A percentile compares a stretch with the other conserved stretches of the same genome.
These are phyloP conservation scores for Cygnus atratus DNA, from an alignment of 2,113 vertebrate genomes.

Conservation along the genomic window DNA sequence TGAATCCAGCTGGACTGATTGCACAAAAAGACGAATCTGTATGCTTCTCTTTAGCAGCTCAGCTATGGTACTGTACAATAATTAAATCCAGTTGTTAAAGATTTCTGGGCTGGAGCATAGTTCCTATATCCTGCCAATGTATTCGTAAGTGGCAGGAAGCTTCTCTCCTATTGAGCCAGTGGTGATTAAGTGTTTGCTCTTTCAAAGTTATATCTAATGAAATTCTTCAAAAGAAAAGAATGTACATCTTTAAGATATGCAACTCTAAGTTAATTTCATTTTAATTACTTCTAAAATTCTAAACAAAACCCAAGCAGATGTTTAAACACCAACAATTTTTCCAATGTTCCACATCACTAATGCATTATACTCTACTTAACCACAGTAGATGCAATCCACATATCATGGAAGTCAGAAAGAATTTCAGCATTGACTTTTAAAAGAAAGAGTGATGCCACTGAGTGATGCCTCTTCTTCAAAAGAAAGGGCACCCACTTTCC, in stretches of 20 bases:
- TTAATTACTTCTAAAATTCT: conserved; percentile 44
- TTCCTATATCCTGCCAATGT: conserved; percentile 7
- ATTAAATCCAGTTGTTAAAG: conserved; percentile 60
- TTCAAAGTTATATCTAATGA: conserved; percentile 7
- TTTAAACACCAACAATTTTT: conserved; percentile 2
- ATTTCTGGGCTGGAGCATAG: conserved; percentile 41
- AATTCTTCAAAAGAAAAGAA: conserved; percentile 24
- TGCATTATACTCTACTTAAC: neutral
- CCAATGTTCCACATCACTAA: neutral
- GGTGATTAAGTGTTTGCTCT: neutral
- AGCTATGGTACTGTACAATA: conserved; percentile 27
- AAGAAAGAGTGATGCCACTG: neutral
- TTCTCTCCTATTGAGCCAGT: conserved; percentile 7
- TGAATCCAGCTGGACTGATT: conserved; percentile 39
- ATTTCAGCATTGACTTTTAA: neutral
- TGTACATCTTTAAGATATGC: neutral
- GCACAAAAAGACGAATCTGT: conserved; percentile 36
- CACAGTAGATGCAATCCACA: neutral
- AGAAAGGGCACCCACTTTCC: neutral
- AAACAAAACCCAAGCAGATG: conserved; percentile 54
- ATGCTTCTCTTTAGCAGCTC: conserved; percentile 34
- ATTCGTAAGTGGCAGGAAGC: conserved; percentile 7
- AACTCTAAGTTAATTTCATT: neutral
- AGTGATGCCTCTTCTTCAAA: neutral
- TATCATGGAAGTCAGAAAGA: neutral